Percentiles rank a stretch among this genome's conserved stretches.
These are phyloP conservation scores for Xylota sylvarum DNA, from an alignment of 2,888 invertebrate species.

Conservation along the genomic window DNA sequence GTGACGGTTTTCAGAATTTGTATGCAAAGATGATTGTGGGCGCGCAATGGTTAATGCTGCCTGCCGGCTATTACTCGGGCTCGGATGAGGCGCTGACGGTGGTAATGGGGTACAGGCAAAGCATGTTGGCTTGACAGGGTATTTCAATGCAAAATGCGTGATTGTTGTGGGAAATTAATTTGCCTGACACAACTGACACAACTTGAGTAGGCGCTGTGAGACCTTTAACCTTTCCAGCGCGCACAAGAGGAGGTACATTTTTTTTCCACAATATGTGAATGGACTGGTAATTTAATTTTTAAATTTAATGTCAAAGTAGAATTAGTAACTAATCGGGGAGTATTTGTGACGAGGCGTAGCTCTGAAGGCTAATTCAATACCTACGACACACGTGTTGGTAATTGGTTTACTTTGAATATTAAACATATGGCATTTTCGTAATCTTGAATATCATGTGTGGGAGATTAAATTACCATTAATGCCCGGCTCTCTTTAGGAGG, in stretches of 20 bases:
- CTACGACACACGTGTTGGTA: not conserved
- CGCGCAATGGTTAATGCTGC: constrained; percentile 60
- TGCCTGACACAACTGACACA: constrained; percentile 46
- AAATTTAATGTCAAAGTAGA: not conserved
- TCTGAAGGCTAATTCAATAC: not conserved
- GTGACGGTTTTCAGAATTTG: constrained; percentile 67
- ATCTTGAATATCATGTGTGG: not conserved
- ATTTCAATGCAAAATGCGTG: constrained; percentile 69
- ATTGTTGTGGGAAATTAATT: constrained; percentile 74
- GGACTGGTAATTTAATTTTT: constrained; percentile 9
- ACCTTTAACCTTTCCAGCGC: constrained; percentile 69
- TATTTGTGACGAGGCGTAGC: not conserved
- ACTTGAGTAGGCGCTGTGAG: constrained; percentile 58
- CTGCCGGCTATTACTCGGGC: constrained; percentile 44
- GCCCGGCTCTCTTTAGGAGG: not conserved
- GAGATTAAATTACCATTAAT: not conserved
- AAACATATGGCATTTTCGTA: not conserved
- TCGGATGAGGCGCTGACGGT: constrained; percentile 44
- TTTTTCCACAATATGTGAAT: not conserved
- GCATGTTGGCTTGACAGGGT: constrained; percentile 62
- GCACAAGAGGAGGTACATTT: not conserved
- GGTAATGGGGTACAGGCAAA: constrained; percentile 44
- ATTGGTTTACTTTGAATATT: not conserved
- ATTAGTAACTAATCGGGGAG: not conserved
- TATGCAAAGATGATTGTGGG: constrained; percentile 70